Percentiles rank a stretch among this genome's conserved stretches.
These are phyloP conservation scores for Cardiocondyla obscurior DNA, from an alignment of 1,140 invertebrate genomes.

Conservation along the genomic window DNA sequence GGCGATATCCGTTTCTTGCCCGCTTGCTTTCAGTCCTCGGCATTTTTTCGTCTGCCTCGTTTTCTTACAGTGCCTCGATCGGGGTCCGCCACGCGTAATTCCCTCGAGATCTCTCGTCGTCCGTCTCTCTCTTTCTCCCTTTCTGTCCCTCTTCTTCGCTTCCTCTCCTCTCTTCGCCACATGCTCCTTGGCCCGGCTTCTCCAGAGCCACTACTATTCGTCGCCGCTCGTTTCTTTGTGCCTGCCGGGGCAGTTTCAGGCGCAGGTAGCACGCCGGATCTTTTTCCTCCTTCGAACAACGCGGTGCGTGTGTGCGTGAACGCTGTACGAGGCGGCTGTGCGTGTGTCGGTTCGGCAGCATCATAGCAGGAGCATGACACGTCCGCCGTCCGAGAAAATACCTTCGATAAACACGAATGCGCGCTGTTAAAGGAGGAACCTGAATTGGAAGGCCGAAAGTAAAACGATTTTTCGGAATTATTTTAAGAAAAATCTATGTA, in stretches of 20 bases:
- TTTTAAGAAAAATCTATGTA: too few relatives aligned
- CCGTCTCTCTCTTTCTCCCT: not conserved
- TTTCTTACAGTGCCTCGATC: conserved; percentile 34
- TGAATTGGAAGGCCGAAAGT: too few relatives aligned
- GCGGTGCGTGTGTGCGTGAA: conserved; percentile 41
- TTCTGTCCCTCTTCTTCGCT: not conserved
- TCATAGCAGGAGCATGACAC: not conserved
- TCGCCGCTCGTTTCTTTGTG: conserved; percentile 72
- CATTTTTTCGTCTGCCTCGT: conserved; percentile 29
- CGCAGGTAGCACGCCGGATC: conserved; percentile 71
- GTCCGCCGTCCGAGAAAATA: conserved; percentile 1
- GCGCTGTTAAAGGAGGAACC: not conserved
- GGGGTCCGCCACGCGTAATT: conserved; percentile 52
- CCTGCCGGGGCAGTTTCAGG: conserved; percentile 72
- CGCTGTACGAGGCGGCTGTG: not conserved
- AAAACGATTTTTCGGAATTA: too few relatives aligned
- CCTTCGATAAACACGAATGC: not conserved
- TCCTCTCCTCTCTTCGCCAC: not conserved
- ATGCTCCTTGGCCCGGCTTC: not conserved
- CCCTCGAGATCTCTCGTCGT: conserved; percentile 52
- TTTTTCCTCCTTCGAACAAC: conserved; percentile 47
- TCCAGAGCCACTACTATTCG: conserved; percentile 29
- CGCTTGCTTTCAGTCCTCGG: conserved; percentile 37
- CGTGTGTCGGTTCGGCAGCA: conserved; percentile 9
- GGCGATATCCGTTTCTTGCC: not conserved